Evolutionary conservation across 1,140 invertebrate species (phyloP).

Genomic region (Caligus rogercresseyi): DNA sequence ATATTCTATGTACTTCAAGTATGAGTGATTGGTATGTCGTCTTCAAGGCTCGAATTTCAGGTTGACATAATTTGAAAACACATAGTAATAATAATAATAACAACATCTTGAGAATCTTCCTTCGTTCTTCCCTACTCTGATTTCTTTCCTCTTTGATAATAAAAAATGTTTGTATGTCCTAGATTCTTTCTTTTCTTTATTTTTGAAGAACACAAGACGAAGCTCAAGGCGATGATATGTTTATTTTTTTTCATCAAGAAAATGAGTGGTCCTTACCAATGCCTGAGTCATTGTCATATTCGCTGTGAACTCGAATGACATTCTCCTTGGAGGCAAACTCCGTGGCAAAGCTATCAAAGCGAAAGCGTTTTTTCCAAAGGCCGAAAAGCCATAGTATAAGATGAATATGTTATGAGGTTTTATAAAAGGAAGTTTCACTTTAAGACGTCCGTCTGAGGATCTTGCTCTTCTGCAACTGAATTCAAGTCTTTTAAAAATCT

Average conservation of each 20-base stretch:
- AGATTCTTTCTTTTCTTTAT: neutral
- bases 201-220: constrained; percentile 1
- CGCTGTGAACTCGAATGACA: neutral
- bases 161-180: neutral
- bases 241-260: neutral
- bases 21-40: neutral
- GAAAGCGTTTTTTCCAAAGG: neutral
- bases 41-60: neutral
- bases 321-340: constrained; percentile 11
- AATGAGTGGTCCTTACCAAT: constrained; percentile 15
- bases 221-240: neutral
- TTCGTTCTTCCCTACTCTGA: neutral
- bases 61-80: neutral
- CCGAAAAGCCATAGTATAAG: neutral
- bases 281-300: constrained; percentile 10
- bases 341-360: constrained; percentile 14
- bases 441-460: too few species aligned
- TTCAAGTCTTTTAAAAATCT: neutral
- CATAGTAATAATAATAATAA: neutral
- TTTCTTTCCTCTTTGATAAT: neutral
- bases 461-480: neutral
- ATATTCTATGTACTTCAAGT: neutral
- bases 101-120: too few species aligned
- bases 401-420: too few species aligned
- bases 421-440: too few species aligned